Conservation (phyloP, 30 jellyfish, hydroid and myxozoan genomes). For the Pelagia noctiluca region DNA sequence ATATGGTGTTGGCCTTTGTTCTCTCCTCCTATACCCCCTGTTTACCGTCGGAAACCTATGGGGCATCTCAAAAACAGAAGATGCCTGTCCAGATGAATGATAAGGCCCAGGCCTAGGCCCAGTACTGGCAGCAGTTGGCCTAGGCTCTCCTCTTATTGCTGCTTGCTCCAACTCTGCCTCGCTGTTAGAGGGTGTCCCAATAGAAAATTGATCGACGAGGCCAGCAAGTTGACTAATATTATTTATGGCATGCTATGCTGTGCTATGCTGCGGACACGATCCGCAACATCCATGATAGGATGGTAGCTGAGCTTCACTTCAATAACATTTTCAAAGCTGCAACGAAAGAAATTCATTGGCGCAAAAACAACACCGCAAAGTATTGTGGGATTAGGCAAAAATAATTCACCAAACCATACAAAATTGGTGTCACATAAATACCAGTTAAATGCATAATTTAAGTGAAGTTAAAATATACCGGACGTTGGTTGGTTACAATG, state of each 20-base stretch:
- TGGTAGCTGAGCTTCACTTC: not conserved
- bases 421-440: not conserved
- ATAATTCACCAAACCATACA: slow-evolving; percentile 16
- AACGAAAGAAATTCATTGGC: not conserved
- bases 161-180: slow-evolving; percentile 12
- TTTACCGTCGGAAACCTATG: slow-evolving; percentile 18
- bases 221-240: slow-evolving; percentile 14
- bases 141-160: slow-evolving; percentile 10
- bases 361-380: slow-evolving; percentile 6
- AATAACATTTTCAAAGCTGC: not conserved
- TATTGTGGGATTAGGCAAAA: slow-evolving; percentile 3
- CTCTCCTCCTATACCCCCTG: slow-evolving; percentile 12
- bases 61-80: slow-evolving; percentile 3
- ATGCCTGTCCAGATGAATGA: slow-evolving; percentile 12
- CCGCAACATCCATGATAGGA: not conserved
- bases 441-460: too few species aligned
- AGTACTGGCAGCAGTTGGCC: slow-evolving; percentile 11
- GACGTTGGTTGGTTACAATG: too few species aligned
- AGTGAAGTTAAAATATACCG: too few species aligned
- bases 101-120: not conserved
- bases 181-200: not conserved
- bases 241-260: slow-evolving; percentile 11
- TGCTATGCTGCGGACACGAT: slow-evolving; percentile 20
- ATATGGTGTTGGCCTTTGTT: not conserved
- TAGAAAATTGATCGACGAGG: slow-evolving; percentile 10